These are phyloP conservation scores for Takifugu rubripes DNA, from an alignment of 2,797 vertebrate genomes.

Conservation along the genomic window DNA sequence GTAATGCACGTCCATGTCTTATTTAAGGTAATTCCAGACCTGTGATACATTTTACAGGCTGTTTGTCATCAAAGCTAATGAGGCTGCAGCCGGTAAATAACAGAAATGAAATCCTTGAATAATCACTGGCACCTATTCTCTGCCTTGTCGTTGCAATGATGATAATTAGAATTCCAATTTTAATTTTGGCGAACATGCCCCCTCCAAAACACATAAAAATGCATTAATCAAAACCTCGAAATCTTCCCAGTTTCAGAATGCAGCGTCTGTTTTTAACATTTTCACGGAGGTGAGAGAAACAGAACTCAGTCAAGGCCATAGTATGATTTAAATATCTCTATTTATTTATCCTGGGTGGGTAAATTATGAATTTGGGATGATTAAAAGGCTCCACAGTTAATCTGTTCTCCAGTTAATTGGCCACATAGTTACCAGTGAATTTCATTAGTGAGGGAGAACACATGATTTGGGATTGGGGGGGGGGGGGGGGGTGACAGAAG, in stretches of 20 bases:
- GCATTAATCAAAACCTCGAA: conserved; percentile 61
- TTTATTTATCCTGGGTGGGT: conserved; percentile 49
- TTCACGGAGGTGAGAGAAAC: background rate
- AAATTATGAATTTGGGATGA: conserved; percentile 45
- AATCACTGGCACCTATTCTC: conserved; percentile 27
- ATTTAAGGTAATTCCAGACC: conserved; percentile 24
- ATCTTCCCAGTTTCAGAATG: conserved; percentile 31
- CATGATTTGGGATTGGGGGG: conserved; percentile 3
- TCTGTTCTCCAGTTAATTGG: conserved; percentile 67
- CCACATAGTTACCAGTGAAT: conserved; percentile 66
- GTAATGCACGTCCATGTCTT: conserved; percentile 5
- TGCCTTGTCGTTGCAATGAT: conserved; percentile 16
- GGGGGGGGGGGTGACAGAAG: conserved; percentile 14
- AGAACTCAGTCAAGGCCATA: conserved; percentile 7
- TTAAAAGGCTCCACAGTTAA: conserved; percentile 60
- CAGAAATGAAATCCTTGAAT: conserved; percentile 34
- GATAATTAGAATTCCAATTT: conserved; percentile 46
- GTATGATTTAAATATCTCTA: conserved; percentile 32
- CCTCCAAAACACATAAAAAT: conserved; percentile 26
- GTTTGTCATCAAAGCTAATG: conserved; percentile 18
- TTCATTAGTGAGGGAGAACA: conserved; percentile 57
- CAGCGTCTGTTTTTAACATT: conserved; percentile 40
- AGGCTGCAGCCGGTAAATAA: conserved; percentile 1
- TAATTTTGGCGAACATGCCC: conserved; percentile 26
- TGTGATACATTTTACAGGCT: conserved; percentile 2